Conservation (phyloP, 2,888 invertebrate genomes). For the Calliphora vomitoria region DNA sequence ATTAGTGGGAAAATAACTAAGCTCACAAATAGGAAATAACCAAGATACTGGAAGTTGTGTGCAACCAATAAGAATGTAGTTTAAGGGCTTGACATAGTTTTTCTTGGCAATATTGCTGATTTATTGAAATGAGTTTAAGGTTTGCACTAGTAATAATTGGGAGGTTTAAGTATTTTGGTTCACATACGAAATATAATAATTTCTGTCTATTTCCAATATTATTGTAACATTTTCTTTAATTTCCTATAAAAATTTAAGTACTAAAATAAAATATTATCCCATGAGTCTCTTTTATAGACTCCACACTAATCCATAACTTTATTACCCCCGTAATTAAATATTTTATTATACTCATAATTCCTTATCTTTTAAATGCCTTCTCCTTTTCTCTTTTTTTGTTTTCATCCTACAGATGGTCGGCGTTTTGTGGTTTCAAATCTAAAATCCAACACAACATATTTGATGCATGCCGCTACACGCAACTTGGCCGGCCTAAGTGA, state of each 20-base stretch:
- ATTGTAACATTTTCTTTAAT: too few relatives aligned
- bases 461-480: conserved; percentile 85
- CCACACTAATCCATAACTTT: neutral
- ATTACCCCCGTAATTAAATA: neutral
- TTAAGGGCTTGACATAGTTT: too few relatives aligned
- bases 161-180: too few relatives aligned
- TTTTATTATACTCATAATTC: neutral
- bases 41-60: neutral
- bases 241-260: too few relatives aligned
- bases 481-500: conserved; percentile 86
- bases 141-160: too few relatives aligned
- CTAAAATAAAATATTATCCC: too few relatives aligned
- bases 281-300: neutral
- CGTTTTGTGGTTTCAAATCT: conserved; percentile 85
- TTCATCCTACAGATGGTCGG: conserved; percentile 83
- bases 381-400: neutral
- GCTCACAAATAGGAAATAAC: neutral
- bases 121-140: too few relatives aligned
- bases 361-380: neutral
- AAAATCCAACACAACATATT: conserved; percentile 85
- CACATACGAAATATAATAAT: too few relatives aligned
- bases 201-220: too few relatives aligned
- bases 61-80: neutral
- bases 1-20: neutral
- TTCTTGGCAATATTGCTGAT: too few relatives aligned